Conservation (phyloP, 2,888 invertebrate species). For the Cosmia pyralina region DNA sequence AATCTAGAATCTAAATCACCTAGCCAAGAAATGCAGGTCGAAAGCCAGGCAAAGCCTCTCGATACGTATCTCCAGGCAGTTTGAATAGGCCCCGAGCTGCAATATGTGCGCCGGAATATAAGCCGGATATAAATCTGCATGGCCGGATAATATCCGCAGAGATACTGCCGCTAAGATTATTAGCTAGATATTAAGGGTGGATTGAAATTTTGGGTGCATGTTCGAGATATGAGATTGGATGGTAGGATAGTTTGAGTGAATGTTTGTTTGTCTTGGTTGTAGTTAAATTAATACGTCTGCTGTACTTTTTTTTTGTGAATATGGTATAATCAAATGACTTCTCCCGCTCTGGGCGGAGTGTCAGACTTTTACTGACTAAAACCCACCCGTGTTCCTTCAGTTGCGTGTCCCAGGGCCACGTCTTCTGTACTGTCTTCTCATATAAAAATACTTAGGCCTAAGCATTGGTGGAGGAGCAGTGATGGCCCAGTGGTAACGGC, state of each 20-base stretch:
- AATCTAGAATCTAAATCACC: constrained; percentile 35
- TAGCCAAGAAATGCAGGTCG: constrained; percentile 47
- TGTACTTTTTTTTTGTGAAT: no score
- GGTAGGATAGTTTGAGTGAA: not conserved
- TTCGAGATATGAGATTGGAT: not conserved
- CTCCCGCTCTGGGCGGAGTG: no score
- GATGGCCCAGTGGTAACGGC: no score
- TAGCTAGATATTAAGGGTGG: constrained; percentile 50
- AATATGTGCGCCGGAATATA: constrained; percentile 63
- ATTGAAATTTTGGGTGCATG: constrained; percentile 49
- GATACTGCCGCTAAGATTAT: constrained; percentile 62
- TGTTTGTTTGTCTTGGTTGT: not conserved
- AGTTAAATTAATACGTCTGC: no score
- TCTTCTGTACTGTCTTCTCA: no score
- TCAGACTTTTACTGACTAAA: no score
- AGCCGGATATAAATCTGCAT: constrained; percentile 65
- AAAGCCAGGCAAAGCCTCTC: constrained; percentile 43
- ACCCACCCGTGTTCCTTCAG: no score
- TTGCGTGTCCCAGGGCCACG: no score
- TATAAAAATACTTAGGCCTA: no score
- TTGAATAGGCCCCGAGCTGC: constrained; percentile 57
- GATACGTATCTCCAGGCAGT: constrained; percentile 60
- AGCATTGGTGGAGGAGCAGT: no score
- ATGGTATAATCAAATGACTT: no score
- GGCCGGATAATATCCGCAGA: constrained; percentile 63